A percentile compares a stretch with the other conserved stretches of the same genome.
phyloP scores from a whole-genome alignment of 2,113 vertebrate genomes.

The Bufo bufo region DNA sequence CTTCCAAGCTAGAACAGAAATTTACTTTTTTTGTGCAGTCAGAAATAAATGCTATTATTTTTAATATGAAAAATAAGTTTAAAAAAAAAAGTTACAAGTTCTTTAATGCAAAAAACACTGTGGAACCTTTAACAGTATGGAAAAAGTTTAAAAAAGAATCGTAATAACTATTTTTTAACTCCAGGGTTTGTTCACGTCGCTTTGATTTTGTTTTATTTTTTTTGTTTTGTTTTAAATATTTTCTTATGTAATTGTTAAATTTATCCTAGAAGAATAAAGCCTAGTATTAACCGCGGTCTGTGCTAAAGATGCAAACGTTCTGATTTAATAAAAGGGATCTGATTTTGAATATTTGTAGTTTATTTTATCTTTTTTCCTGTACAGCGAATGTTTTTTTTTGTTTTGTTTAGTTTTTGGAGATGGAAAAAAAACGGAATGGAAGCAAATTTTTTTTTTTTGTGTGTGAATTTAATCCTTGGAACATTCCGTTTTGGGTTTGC shows the following conservation, averaged over 20 bases:
- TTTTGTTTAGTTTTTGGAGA: conserved; percentile 70
- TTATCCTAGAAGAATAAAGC: conserved; percentile 87
- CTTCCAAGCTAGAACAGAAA: conserved; percentile 72
- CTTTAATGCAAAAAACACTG: conserved; percentile 82
- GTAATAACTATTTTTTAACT: conserved; percentile 97
- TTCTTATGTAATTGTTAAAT: conserved; percentile 96
- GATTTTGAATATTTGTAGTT: conserved; percentile 95
- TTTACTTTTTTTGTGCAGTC: conserved; percentile 77
- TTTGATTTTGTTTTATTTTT: conserved; percentile 64
- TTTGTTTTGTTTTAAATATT: conserved; percentile 87
- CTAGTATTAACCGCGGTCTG: conserved; percentile 95
- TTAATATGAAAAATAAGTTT: conserved; percentile 78
- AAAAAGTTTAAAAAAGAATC: conserved; percentile 65
- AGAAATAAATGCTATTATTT: conserved; percentile 84
- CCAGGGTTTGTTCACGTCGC: conserved; percentile 67
- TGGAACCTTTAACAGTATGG: conserved; percentile 77
- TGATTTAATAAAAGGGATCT: conserved; percentile 99
- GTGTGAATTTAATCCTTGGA: conserved; percentile 71
- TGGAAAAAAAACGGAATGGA: conserved; percentile 80
- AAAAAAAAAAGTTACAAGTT: conserved; percentile 60
- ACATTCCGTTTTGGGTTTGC: conserved; percentile 74
- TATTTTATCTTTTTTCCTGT: conserved; percentile 76
- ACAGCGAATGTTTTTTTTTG: conserved; percentile 84
- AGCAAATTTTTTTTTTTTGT: conserved; percentile 68
- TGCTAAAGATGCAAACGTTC: conserved; percentile 70